These are phyloP conservation scores for Orchestia grillus DNA, from an alignment of 1,140 invertebrate genomes.

Conservation along the genomic window DNA sequence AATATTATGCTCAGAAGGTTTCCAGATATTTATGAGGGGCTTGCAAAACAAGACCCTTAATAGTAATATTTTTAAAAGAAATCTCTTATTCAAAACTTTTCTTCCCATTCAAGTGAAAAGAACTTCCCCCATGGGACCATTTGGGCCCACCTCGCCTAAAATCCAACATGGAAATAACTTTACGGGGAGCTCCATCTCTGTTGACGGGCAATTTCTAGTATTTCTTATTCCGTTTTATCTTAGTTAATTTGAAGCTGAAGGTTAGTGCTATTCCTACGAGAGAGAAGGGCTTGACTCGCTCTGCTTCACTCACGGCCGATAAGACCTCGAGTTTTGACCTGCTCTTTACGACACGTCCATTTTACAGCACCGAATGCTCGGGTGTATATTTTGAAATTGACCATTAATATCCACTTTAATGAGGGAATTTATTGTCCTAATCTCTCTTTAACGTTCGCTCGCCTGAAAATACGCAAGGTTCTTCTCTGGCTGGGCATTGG, in stretches of 20 bases:
- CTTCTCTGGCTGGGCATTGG: constrained; percentile 40
- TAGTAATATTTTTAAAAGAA: not conserved
- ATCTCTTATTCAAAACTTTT: not conserved
- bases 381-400: constrained; percentile 54
- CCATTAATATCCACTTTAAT: constrained; percentile 55
- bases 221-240: not conserved
- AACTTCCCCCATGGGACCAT: not conserved
- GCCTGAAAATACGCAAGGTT: not conserved
- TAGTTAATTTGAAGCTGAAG: not conserved
- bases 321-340: not conserved
- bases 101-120: not conserved
- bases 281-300: not conserved
- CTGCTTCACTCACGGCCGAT: not conserved
- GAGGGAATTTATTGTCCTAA: constrained; percentile 51
- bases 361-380: constrained; percentile 6
- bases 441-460: constrained; percentile 44
- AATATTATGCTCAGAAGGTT: not conserved
- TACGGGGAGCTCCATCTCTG: not conserved
- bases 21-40: not conserved
- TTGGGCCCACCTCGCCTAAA: not conserved
- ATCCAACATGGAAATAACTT: not conserved
- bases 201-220: not conserved
- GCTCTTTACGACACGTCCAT: constrained; percentile 22
- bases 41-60: not conserved
- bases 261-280: constrained; percentile 8